Base-by-base conservation (phyloP, 2,797 vertebrate genomes). In the Chiroxiphia lanceolata region DNA sequence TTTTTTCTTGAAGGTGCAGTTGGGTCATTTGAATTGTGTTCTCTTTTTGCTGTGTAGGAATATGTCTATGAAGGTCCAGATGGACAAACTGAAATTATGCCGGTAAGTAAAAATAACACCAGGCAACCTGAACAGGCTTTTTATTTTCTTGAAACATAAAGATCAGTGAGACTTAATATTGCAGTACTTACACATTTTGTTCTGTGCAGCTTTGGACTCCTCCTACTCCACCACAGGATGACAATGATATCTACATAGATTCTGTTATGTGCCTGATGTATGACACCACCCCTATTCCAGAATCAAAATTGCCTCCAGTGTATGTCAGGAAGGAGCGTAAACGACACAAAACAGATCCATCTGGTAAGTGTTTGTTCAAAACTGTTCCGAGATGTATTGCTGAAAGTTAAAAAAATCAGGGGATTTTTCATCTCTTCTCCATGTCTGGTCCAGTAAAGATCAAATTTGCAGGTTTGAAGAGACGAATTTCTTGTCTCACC, bases 221-320 rank as follows among this genome's bases (percentile, higher is more conserved):
- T 23, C 99, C 99, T 33, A 99, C 99, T 19, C 99, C 99, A 7
- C 99, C 99, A 50, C 99, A 99, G 95, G 99, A 99, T 71, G 99
- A 99, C 96, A 99, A 99, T 18, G 99, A 99, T 83, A 99, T 99
- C 90, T 99, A 99, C 94, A 99, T 99, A 10, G 99, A 99, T 96
- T 99, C 99, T 6, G 99, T 99, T 64, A 99, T 99, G 98, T 99
- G 99, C 96, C 98, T 99, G 79, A 99, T 99, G 99, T 99, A 99
- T 79, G 99, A 99, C 96, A 98, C 98, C 53, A 98, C 98, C 7
- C 98, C 98, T 15, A 99, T 99, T 97, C 98, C 98, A 5, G 99
- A 99, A 93, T 98, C 99, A 63, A 99, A 99, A 81, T 96, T 99
- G 75, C 99, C 99, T 31, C 99, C 99, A 0, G 97, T 99, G 50